These are phyloP conservation scores for Melanchra persicariae DNA, from an alignment of 2,888 invertebrate species.

Conservation along the genomic window DNA sequence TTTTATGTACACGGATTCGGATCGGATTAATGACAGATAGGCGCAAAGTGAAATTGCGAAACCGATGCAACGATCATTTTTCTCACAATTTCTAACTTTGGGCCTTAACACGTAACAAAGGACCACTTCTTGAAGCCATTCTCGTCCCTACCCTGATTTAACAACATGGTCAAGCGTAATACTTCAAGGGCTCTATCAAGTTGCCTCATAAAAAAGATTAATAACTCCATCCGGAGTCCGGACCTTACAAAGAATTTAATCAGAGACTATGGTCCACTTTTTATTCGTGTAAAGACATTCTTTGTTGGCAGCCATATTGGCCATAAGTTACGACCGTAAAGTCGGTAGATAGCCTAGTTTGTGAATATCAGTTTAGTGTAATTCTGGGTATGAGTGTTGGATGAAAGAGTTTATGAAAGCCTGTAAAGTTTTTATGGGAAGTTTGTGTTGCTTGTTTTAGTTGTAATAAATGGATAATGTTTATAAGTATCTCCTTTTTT, in stretches of 20 bases:
- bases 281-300: constrained; percentile 46
- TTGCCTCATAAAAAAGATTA: constrained; percentile 55
- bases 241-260: constrained; percentile 66
- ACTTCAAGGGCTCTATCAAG: constrained; percentile 23
- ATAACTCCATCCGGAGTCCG: constrained; percentile 46
- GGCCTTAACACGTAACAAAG: neutral
- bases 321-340: constrained; percentile 49
- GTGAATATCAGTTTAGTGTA: constrained; percentile 34
- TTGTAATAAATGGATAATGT: neutral
- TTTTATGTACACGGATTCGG: too few relatives aligned
- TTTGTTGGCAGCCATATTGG: constrained; percentile 61
- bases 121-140: neutral
- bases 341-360: constrained; percentile 18
- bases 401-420: neutral
- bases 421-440: constrained; percentile 1
- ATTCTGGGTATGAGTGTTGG: neutral
- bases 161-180: constrained; percentile 32
- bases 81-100: neutral
- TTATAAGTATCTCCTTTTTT: neutral
- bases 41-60: too few relatives aligned
- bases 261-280: constrained; percentile 49
- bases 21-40: too few relatives aligned
- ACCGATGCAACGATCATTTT: too few relatives aligned
- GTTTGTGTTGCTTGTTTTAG: neutral
- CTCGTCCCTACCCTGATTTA: constrained; percentile 16